These are phyloP conservation scores for Bathynomus jamesi DNA, from an alignment of 1,140 invertebrate genomes.

Conservation along the genomic window DNA sequence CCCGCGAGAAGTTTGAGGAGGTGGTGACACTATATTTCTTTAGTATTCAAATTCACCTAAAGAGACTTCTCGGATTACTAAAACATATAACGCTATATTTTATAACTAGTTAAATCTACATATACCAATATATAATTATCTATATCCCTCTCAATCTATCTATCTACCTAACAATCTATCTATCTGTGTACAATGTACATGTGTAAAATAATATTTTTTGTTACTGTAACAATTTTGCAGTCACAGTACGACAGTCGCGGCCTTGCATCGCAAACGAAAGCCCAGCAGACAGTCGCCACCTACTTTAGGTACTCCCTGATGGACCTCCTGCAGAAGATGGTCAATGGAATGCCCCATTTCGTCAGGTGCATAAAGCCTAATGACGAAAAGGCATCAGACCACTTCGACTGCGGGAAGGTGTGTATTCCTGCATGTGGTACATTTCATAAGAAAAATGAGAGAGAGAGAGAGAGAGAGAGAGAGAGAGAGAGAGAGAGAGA, in stretches of 20 bases:
- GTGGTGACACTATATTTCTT: too few relatives aligned
- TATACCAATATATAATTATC: background rate
- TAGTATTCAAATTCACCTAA: too few relatives aligned
- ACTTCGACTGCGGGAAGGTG: conserved; percentile 61
- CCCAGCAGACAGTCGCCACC: conserved; percentile 73
- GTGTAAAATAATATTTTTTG: background rate
- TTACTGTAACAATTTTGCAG: too few relatives aligned
- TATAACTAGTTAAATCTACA: conserved; percentile 4
- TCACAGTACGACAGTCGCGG: conserved; percentile 41
- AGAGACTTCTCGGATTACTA: too few relatives aligned
- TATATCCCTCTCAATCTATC: background rate
- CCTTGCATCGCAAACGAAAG: conserved; percentile 67
- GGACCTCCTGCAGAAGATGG: conserved; percentile 77
- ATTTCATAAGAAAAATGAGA: too few relatives aligned
- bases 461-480: too few relatives aligned
- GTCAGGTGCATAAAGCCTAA: conserved; percentile 78
- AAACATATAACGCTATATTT: too few relatives aligned
- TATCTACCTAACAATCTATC: background rate
- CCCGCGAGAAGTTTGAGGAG: too few relatives aligned
- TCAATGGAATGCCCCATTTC: conserved; percentile 68
- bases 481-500: too few relatives aligned
- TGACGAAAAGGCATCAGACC: conserved; percentile 57
- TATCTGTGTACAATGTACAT: conserved; percentile 3
- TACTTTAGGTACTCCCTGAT: conserved; percentile 77
- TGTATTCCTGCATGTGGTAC: too few relatives aligned